Evolutionary conservation across 2,888 invertebrate genomes (phyloP).

Genomic region (Phasia obesa): DNA sequence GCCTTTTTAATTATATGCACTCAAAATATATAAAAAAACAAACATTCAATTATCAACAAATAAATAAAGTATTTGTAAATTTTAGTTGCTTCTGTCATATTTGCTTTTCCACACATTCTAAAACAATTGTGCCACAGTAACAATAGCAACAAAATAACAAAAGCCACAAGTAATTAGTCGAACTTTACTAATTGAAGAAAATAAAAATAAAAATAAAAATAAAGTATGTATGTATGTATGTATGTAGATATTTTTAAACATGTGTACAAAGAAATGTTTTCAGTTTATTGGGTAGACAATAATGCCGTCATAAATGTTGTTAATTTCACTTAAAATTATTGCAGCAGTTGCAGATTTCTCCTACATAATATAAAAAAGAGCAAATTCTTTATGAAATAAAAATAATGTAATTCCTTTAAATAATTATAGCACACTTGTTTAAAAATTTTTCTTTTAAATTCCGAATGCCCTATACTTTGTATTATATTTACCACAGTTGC

Average conservation of each 20-base stretch:
- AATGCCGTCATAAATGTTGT: slow-evolving; percentile 11
- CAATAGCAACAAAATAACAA: slow-evolving; percentile 11
- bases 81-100: not conserved
- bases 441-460: too few relatives aligned
- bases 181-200: slow-evolving; percentile 68
- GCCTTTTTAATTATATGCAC: slow-evolving; percentile 49
- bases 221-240: not conserved
- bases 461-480: too few relatives aligned
- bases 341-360: slow-evolving; percentile 18
- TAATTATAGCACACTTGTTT: too few relatives aligned
- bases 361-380: slow-evolving; percentile 12
- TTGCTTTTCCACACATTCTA: slow-evolving; percentile 15
- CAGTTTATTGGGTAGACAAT: not conserved
- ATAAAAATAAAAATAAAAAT: slow-evolving; percentile 36
- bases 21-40: slow-evolving; percentile 23
- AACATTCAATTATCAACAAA: slow-evolving; percentile 39
- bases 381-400: too few relatives aligned
- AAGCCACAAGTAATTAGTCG: slow-evolving; percentile 59
- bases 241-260: not conserved
- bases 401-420: slow-evolving; percentile 9
- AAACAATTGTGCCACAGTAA: slow-evolving; percentile 25
- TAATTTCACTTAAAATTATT: slow-evolving; percentile 6
- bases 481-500: too few relatives aligned
- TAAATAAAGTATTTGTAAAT: not conserved
- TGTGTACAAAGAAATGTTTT: not conserved